Evolutionary conservation across 1,140 invertebrate genomes (phyloP), one percentile per base, ranked within the genome.

Genomic region (Temnothorax curvispinosus): DNA sequence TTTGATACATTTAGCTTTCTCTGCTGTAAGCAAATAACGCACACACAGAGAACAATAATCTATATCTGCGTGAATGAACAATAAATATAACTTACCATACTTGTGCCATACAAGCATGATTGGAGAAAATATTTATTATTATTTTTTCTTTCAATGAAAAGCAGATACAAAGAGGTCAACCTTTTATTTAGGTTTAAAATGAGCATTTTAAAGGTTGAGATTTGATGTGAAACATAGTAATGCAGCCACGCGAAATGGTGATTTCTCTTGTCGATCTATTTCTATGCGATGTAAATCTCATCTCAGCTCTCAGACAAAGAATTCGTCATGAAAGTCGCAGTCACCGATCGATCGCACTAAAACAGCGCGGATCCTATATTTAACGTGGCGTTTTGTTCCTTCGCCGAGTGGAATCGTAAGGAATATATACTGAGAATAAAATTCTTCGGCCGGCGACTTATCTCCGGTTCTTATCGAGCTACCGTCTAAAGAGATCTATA

Each of bases 351-450:
- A 82, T 82, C 54, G 41, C 67, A 58, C 38, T 47, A 47, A 82
- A 82, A 82, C 54, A 41, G 11, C 27, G 38, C 52, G 27, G 27
- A 74, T 38, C 50, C 18, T 74, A 82, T 74, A 82, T 82, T 82
- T 82, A 82, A 82, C 80, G 54, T 41, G 80, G 18, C 38, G 3
- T 81, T 72, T 38, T 54, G 41, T 82, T 47, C 41, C 41, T 38
- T 9, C 41, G 50, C 32, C 18, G 32, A 35, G 54, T 47, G 27
- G 54, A 60, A 60, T 50, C 38, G 38, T 21, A n/a, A 32, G 21
- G 38, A 35, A 82, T 82, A 82, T 82, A 85, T 85, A 74, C 47
- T 65, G 56, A 44, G 72, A 77, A 85, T 85, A 85, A 85, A 85
- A 77, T 77, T 85, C 60, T 67, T 62, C 18, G 35, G 52, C 11